These are phyloP conservation scores for Rhagoletis pomonella DNA, from an alignment of 1,140 invertebrate genomes.

Conservation along the genomic window DNA sequence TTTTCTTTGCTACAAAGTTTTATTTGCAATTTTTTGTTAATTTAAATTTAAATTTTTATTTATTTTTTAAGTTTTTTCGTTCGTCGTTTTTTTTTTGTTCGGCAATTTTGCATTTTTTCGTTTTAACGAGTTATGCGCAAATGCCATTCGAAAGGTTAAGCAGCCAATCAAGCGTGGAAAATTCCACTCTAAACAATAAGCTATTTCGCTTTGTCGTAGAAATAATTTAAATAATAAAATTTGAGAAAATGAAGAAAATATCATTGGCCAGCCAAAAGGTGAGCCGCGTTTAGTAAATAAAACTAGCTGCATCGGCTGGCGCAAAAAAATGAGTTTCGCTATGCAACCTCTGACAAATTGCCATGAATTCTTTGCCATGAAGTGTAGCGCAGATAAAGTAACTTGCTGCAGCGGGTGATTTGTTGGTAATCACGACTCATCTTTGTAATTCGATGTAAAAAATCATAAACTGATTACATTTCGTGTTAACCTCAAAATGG, in stretches of 20 bases:
- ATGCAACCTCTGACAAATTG: slow-evolving; percentile 31
- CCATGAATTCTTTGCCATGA: not conserved
- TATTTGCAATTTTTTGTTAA: slow-evolving; percentile 29
- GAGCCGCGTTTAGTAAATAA: not conserved
- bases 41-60: slow-evolving; percentile 21
- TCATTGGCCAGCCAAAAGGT: not conserved
- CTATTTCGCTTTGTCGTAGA: not conserved
- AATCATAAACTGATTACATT: not conserved
- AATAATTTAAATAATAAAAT: slow-evolving; percentile 2
- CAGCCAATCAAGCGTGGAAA: slow-evolving; percentile 48
- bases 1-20: not conserved
- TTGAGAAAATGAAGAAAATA: not conserved
- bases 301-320: too few relatives aligned
- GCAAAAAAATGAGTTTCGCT: not conserved
- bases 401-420: not conserved
- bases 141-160: slow-evolving; percentile 30
- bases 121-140: slow-evolving; percentile 28
- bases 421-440: not conserved
- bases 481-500: slow-evolving; percentile 37
- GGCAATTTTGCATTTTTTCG: slow-evolving; percentile 36
- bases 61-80: not conserved
- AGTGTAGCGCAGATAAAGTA: not conserved
- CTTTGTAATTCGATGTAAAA: not conserved
- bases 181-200: not conserved
- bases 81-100: not conserved